Base-by-base conservation (phyloP, 2,797 vertebrate genomes). In the Phataginus tricuspis region DNA sequence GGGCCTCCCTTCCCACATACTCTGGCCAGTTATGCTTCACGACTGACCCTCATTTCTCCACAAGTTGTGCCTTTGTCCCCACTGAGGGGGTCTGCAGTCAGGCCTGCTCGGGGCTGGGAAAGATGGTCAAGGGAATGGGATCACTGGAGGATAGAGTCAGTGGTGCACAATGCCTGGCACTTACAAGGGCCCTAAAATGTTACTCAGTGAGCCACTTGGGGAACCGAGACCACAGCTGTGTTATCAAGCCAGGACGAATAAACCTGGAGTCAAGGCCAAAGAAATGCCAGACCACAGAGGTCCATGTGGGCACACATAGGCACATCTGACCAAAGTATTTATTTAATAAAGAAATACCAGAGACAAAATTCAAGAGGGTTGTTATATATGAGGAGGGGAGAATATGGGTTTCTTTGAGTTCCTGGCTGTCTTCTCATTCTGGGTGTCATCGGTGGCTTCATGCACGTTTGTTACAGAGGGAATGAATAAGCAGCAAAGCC, bases 261-360 rank as follows among this genome's bases (percentile, higher is more conserved):
- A 82, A 86, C 55, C 39, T 21, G 2, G 18, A 42, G 15, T 42
- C n/a, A 31, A 53, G n/a, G n/a, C 11, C 16, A 19, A 90, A 84
- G 59, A 83, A 80, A 79, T 10, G 18, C 77, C 39, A 37, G 94
- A 21, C 29, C 18, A 63, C 11, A 0, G 1, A 8, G 10, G 25
- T 55, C 31, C 71, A 42, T 64, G 29, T 45, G 55, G 39, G 34
- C 63, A 84, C 15, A 55, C 4, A 27, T 4, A 39, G 4, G n/a
- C n/a, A 45, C 25, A 14, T 25, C 13, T 57, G 53, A 59, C 7
- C 23, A 61, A 64, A 25, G 3, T 27, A 91, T 61, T 55, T 55
- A 25, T 71, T 74, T 88, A 15, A 6, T 53, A 94, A 90, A 87
- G 19, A 64, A 80, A 79, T 66, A 57, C 66, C 64, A 45, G 85